Conservation (phyloP, 1,140 invertebrate species). For the Drosophila tropicalis region DNA sequence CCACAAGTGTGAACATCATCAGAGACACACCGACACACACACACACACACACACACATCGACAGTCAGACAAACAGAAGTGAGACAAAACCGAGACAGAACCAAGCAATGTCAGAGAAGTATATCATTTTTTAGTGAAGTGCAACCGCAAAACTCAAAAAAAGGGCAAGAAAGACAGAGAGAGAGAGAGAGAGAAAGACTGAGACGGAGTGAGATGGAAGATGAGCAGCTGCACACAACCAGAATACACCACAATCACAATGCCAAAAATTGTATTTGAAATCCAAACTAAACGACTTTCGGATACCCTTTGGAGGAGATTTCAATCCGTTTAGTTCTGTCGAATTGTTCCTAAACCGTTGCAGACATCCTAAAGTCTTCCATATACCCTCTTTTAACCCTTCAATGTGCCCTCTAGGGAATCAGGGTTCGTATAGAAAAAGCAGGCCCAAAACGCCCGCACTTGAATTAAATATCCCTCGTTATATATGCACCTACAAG, state of each 20-base stretch:
- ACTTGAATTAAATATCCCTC: conserved; percentile 74
- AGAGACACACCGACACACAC: conserved; percentile 31
- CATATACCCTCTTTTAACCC: neutral
- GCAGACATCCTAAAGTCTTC: neutral
- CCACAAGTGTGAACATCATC: conserved; percentile 54
- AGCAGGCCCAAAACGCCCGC: conserved; percentile 48
- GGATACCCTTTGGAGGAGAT: neutral
- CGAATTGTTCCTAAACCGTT: neutral
- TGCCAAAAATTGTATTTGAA: neutral
- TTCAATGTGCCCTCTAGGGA: too few relatives aligned
- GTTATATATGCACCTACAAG: conserved; percentile 48
- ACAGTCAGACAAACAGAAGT: conserved; percentile 21
- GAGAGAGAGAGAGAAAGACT: conserved; percentile 34
- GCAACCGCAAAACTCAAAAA: conserved; percentile 42
- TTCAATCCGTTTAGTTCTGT: too few relatives aligned
- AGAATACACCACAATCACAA: conserved; percentile 27
- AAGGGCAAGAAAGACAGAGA: conserved; percentile 28
- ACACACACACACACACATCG: too few relatives aligned
- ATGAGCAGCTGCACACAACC: conserved; percentile 33
- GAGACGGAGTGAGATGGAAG: neutral
- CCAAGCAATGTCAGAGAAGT: conserved; percentile 52
- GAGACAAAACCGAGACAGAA: conserved; percentile 30
- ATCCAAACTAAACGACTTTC: neutral
- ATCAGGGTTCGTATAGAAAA: conserved; percentile 10
- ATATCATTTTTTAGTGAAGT: conserved; percentile 74